A percentile compares a stretch with the other conserved stretches of the same genome.
Conservation (phyloP, 2,888 invertebrate genomes). For the Platycheirus albimanus region DNA sequence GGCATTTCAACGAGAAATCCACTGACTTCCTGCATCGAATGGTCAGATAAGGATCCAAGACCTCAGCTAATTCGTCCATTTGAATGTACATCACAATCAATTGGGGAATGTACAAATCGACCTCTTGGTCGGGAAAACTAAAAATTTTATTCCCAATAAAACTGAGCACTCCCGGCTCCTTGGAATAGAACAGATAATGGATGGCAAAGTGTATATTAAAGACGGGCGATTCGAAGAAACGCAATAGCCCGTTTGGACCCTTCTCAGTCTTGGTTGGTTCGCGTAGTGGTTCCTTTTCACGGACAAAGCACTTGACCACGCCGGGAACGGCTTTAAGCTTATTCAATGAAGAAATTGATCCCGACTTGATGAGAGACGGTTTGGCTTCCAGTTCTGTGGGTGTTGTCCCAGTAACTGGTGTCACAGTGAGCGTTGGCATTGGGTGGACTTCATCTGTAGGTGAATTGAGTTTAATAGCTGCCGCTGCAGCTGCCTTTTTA, state of each 20-base stretch:
- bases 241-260: conserved; percentile 81
- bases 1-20: conserved; percentile 97
- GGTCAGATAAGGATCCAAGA: conserved; percentile 91
- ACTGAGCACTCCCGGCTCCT: conserved; percentile 98
- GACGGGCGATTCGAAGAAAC: conserved; percentile 98
- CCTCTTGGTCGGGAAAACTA: conserved; percentile 94
- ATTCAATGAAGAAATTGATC: conserved; percentile 80
- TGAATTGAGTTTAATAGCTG: conserved; percentile 76
- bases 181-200: conserved; percentile 98
- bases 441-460: conserved; percentile 56
- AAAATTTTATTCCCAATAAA: conserved; percentile 99
- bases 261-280: conserved; percentile 79
- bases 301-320: conserved; percentile 82
- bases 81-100: conserved; percentile 99
- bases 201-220: conserved; percentile 99
- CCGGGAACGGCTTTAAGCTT: conserved; percentile 81
- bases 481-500: conserved; percentile 80
- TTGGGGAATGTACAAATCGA: conserved; percentile 99
- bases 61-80: conserved; percentile 98
- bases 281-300: conserved; percentile 77
- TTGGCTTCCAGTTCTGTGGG: conserved; percentile 48
- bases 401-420: conserved; percentile 38
- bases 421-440: conserved; percentile 71
- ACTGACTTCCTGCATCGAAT: conserved; percentile 95
- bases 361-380: conserved; percentile 78